These are phyloP conservation scores for Pissodes strobi DNA, from an alignment of 1,140 invertebrate species.

Conservation along the genomic window DNA sequence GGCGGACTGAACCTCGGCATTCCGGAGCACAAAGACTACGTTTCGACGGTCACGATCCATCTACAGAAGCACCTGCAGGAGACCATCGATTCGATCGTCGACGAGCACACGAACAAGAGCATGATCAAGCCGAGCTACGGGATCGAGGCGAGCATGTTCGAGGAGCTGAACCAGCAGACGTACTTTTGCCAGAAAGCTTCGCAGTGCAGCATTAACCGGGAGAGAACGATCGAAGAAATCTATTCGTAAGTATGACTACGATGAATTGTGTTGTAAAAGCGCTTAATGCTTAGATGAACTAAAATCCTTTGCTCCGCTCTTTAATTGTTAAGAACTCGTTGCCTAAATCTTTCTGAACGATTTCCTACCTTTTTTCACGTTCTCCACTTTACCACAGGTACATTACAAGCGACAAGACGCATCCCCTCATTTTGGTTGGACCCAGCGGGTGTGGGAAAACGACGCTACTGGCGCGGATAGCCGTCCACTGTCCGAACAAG, in stretches of 20 bases:
- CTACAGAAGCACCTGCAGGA: constrained; percentile 59
- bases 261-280: too few species aligned
- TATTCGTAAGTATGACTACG: constrained; percentile 66
- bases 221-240: constrained; percentile 66
- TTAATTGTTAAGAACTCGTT: too few species aligned
- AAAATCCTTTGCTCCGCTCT: too few species aligned
- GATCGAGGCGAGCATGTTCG: constrained; percentile 61
- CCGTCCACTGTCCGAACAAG: constrained; percentile 69
- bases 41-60: constrained; percentile 63
- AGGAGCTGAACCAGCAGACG: constrained; percentile 71
- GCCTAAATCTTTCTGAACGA: too few species aligned
- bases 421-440: constrained; percentile 76
- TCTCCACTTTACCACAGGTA: too few species aligned
- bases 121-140: constrained; percentile 58
- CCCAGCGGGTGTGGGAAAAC: constrained; percentile 81
- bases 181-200: constrained; percentile 67
- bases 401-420: constrained; percentile 63
- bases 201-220: constrained; percentile 66
- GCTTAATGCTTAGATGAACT: too few species aligned
- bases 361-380: too few species aligned
- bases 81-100: constrained; percentile 64
- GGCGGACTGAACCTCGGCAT: constrained; percentile 58
- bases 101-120: constrained; percentile 58
- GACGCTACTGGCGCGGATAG: constrained; percentile 72
- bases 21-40: constrained; percentile 66